phyloP scores from a whole-genome alignment of 2,888 invertebrate species.

The Acleris emargana region DNA sequence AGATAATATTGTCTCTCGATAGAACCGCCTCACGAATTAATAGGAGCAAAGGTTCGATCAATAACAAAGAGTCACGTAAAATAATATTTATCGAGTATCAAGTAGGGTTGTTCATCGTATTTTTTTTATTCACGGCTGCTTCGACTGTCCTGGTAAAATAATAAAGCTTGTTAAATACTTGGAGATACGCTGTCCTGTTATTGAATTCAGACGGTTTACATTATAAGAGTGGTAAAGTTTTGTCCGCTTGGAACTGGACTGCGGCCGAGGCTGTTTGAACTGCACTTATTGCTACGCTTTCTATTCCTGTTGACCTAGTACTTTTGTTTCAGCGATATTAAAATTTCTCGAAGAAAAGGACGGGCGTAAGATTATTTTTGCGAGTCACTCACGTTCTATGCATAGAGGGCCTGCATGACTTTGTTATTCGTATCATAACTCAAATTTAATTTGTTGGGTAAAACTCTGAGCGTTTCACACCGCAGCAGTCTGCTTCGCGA shows the following conservation, averaged over 20 bases:
- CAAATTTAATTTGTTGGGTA: no score
- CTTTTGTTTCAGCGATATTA: constrained; percentile 15
- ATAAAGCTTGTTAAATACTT: not conserved
- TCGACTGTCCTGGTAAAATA: not conserved
- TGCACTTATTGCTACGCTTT: constrained; percentile 12
- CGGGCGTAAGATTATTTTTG: no score
- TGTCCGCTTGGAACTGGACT: constrained; percentile 25
- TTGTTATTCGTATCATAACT: no score
- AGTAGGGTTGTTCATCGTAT: not conserved
- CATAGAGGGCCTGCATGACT: no score
- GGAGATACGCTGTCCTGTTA: not conserved
- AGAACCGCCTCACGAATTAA: not conserved
- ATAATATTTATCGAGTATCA: constrained; percentile 9
- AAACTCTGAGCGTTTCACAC: not conserved
- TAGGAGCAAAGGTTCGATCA: not conserved
- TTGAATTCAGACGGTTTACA: constrained; percentile 4
- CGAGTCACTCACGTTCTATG: no score
- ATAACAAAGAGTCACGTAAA: not conserved
- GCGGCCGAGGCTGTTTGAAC: constrained; percentile 4
- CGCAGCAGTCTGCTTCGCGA: constrained; percentile 2
- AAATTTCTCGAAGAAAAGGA: not conserved
- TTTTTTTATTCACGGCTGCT: not conserved
- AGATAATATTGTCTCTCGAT: constrained; percentile 1
- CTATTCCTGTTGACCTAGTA: constrained; percentile 18
- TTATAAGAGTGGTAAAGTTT: constrained; percentile 3